Conservation (phyloP, 1,140 invertebrate species). For the Drosophila saltans region DNA sequence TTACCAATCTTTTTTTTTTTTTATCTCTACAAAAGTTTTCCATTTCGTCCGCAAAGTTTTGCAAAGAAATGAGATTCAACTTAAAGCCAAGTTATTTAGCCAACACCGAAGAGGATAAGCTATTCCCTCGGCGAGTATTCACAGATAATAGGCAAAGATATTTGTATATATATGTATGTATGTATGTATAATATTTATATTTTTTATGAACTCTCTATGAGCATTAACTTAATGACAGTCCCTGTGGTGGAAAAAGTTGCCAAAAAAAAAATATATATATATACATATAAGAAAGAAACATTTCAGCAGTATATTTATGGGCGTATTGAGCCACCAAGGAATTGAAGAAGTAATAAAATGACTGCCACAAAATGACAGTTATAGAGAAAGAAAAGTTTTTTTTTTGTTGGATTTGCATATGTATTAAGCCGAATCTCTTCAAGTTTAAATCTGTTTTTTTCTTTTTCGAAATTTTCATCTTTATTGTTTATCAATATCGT, state of each 20-base stretch:
- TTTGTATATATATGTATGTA: constrained; percentile 22
- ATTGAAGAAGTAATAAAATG: constrained; percentile 30
- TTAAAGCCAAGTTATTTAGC: constrained; percentile 7
- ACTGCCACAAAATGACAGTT: not conserved
- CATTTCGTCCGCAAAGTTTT: constrained; percentile 2
- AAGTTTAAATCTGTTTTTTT: too few species aligned
- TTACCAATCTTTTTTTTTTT: constrained; percentile 26
- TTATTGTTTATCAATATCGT: constrained; percentile 26
- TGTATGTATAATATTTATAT: constrained; percentile 20
- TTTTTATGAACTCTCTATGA: constrained; percentile 30
- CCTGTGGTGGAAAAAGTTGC: constrained; percentile 1
- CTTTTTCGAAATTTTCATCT: too few species aligned
- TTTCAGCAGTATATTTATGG: constrained; percentile 38
- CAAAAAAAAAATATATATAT: constrained; percentile 14
- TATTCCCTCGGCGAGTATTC: constrained; percentile 30
- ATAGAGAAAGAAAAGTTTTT: not conserved
- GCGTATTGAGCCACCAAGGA: constrained; percentile 18
- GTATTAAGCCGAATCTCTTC: not conserved
- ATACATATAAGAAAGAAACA: constrained; percentile 26
- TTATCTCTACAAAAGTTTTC: not conserved
- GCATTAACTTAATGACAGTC: constrained; percentile 49
- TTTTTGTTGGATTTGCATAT: constrained; percentile 8
- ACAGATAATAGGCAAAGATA: constrained; percentile 14
- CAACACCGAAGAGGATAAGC: not conserved
- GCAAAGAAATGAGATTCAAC: not conserved